Conservation (phyloP, 2,888 invertebrate species). For the Dryomyza anilis region DNA sequence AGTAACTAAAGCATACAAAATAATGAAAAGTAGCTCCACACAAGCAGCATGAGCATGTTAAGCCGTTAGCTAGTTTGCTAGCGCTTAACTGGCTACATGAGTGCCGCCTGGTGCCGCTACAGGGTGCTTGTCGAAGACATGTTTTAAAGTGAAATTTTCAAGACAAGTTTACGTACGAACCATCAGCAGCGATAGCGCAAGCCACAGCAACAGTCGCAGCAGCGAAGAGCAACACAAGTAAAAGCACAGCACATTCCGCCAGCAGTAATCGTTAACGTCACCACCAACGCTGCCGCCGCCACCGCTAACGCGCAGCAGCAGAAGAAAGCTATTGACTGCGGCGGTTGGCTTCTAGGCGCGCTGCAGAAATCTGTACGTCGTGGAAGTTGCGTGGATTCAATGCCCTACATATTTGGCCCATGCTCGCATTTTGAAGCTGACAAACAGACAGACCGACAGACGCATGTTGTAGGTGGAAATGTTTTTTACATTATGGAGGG, state of each 20-base stretch:
- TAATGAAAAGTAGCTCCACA: too few species aligned
- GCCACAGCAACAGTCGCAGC: too few species aligned
- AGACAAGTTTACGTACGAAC: too few species aligned
- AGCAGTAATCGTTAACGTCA: background rate
- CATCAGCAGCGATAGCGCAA: too few species aligned
- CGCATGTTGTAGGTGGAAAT: background rate
- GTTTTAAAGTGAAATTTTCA: too few species aligned
- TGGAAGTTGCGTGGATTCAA: background rate
- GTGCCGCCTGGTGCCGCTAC: background rate
- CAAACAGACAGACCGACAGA: too few species aligned
- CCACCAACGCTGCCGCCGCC: background rate
- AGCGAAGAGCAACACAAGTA: too few species aligned
- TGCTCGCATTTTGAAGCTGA: too few species aligned
- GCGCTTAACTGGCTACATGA: too few species aligned
- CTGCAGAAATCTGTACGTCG: background rate
- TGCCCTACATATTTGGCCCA: conserved; percentile 5
- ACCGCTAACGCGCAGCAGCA: background rate
- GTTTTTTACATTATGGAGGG: background rate
- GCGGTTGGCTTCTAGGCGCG: background rate
- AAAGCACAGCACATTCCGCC: background rate
- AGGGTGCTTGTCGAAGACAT: background rate
- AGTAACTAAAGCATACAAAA: too few species aligned
- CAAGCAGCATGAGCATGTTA: too few species aligned
- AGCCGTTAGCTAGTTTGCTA: too few species aligned
- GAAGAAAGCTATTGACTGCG: background rate